A percentile compares a stretch with the other conserved stretches of the same genome.
Conservation (phyloP, 2,797 vertebrate species). For the Manis javanica region DNA sequence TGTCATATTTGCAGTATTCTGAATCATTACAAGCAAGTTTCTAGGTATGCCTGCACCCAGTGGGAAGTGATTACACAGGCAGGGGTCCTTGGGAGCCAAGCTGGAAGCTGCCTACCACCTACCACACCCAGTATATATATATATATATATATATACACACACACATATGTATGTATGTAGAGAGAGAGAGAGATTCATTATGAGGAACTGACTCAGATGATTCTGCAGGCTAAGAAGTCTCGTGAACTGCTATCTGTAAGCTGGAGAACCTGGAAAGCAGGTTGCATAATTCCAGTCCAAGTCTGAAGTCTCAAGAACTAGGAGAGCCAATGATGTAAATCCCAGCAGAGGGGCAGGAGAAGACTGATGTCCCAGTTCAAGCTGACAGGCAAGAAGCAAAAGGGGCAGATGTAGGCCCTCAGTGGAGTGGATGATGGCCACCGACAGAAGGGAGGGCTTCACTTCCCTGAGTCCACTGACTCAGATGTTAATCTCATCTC, state of each 20-base stretch:
- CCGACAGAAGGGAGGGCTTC: no score
- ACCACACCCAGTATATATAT: no score
- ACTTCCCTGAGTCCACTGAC: background rate
- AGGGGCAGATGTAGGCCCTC: rapidly evolving
- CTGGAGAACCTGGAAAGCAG: background rate
- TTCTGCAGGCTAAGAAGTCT: background rate
- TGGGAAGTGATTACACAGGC: background rate
- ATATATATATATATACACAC: no score
- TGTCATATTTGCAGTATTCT: background rate
- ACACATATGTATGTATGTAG: no score
- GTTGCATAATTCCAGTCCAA: no score
- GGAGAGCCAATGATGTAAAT: background rate
- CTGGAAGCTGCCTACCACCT: background rate
- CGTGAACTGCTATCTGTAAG: background rate
- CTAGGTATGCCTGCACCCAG: background rate
- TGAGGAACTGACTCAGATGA: background rate
- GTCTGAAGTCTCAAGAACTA: background rate
- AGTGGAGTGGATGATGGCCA: background rate
- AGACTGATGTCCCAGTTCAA: no score
- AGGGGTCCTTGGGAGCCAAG: no score
- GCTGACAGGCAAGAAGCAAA: background rate
- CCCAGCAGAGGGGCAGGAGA: background rate
- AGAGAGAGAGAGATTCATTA: background rate
- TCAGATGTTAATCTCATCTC: background rate
- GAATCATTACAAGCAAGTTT: background rate